Base-by-base conservation (phyloP, 2,113 vertebrate genomes). In the Gasterosteus nipponicus region DNA sequence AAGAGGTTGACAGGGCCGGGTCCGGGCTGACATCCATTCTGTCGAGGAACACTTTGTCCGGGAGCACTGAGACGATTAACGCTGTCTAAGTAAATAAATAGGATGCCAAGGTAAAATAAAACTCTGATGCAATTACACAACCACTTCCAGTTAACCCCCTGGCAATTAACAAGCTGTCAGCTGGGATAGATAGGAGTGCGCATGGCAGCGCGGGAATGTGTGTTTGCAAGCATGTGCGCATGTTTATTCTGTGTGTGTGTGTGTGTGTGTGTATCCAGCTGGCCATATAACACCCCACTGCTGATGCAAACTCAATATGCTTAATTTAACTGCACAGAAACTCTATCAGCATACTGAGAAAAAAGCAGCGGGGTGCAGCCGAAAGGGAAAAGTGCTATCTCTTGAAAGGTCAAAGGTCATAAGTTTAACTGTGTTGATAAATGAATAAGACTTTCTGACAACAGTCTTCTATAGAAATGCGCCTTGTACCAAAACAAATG, bases 81-180 rank as follows among this genome's bases (percentile, higher is more conserved):
- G 85, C 80, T 46, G 86, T 80, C 62, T 75, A 73, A 81, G 86
- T 84, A 91, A 91, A 93, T 93, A 93, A 93, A 93, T 93, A 92
- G 92, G 84, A 61, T 81, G 65, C 76, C 64, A 22, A 73, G 86
- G 86, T 88, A 89, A 93, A 92, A 92, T 87, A 91, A 93, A 91
- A 89, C 88, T 89, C 89, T 89, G 91, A 94, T 91, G 90, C 94
- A 94, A 93, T 95, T 94, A 94, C 89, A 89, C 80, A 85, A 89
- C 89, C 91, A 93, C 91, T 93, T 94, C 90, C 90, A 92, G 91
- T 93, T 94, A 94, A 94, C 92, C 90, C 89, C 82, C 60, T 65
- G 82, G 92, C 92, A 94, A 93, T 94, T 94, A 94, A 91, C 91
- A 91, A 88, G 86, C 90, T 82, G 89, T 93, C 92, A 92, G 88